Evolutionary conservation across 2,888 invertebrate species (phyloP), one percentile per base, ranked within the genome.

Genomic region (Troides aeacus): DNA sequence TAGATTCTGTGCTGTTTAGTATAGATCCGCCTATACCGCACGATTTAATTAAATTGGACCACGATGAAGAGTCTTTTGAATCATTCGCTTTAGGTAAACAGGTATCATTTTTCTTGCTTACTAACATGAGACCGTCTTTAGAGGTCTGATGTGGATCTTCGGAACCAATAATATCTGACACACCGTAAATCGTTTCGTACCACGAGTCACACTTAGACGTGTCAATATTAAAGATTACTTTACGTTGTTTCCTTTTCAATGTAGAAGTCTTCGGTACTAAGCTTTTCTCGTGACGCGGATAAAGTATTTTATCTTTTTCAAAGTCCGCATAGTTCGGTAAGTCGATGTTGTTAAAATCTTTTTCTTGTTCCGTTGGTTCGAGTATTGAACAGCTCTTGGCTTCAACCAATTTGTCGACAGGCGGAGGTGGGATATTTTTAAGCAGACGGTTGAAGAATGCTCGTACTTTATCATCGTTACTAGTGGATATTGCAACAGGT

Each of bases 161-260:
- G 1, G 70, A 67, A 7, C 66, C 67, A 68, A 76, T 74, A 56
- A 86, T 74, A 72, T 86, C 85, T n/a, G 87, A 82, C 59, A 90
- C 70, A 17, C 91, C 92, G 72, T 87, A 90, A 68, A 90, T 86
- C 63, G 86, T 87, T 74, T 92, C 90, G 72, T 86, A 84, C 90
- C 90, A 91, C 21, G 83, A 84, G 64, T 86, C 82, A 42, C 74
- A 71, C 73, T 77, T 78, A 15, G 79, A 71, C 7, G 79, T 79
- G 58, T 77, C 81, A 36, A 81, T 73, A 71, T 83, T 82, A 66
- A 86, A 88, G 74, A 81, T 86, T 61, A 85, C 84, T 79, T 75
- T 82, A 59, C 79, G 76, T 72, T 82, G 79, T 6, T 74, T 70
- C 77, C 81, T 86, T 72, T 87, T 89, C 42, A 90, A 72, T 21